These are phyloP conservation scores for Saxicola maurus DNA, from an alignment of 2,797 vertebrate species.

Conservation along the genomic window DNA sequence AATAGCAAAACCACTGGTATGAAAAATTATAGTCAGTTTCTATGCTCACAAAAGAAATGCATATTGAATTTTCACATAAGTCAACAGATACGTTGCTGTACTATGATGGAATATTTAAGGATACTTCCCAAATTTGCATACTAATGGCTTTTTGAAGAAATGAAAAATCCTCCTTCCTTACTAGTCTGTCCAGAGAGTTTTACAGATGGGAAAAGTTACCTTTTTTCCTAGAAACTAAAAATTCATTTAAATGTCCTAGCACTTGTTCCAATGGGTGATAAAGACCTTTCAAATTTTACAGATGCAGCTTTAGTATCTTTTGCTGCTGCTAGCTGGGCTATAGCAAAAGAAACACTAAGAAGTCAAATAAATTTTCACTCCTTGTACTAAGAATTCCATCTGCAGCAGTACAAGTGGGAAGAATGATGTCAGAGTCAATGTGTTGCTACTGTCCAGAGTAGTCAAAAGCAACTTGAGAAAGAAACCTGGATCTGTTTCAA, in stretches of 20 bases:
- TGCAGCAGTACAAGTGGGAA: background rate
- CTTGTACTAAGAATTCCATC: background rate
- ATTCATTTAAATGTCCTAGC: background rate
- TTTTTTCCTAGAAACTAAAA: background rate
- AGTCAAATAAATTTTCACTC: background rate
- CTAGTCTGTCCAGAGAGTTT: background rate
- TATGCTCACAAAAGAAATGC: background rate
- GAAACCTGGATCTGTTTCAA: background rate
- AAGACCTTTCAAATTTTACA: background rate
- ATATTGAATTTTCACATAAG: background rate
- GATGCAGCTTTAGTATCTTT: background rate
- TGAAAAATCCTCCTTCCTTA: background rate
- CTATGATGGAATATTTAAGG: background rate
- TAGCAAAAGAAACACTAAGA: background rate
- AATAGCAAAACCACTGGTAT: conserved; percentile 1
- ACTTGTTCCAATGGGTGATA: background rate
- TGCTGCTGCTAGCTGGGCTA: background rate
- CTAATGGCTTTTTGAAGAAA: background rate
- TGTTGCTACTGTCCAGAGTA: background rate
- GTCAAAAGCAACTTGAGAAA: background rate
- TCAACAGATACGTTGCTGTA: background rate
- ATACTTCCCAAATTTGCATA: background rate
- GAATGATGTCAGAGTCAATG: background rate
- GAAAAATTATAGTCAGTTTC: conserved; percentile 11
- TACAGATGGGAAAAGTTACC: background rate